Evolutionary conservation across 2,888 invertebrate genomes (phyloP), one percentile per base, ranked within the genome.

Genomic region (Nomada hirtipes): DNA sequence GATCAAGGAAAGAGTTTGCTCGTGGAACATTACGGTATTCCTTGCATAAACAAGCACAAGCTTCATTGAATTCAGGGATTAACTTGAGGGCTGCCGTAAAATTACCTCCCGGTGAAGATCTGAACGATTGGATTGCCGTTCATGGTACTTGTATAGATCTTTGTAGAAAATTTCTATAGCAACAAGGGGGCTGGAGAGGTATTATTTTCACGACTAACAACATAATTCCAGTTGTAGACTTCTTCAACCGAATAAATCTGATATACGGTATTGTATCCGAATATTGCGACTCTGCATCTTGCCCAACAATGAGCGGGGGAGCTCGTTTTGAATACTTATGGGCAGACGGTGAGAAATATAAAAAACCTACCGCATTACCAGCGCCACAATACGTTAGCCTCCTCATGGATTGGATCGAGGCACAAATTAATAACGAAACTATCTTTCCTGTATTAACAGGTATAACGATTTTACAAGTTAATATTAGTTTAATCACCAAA

Each of bases 101-200:
- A 91, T 94, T 98, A 81, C 98, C 98, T 1, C 95, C 96, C 44
- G 97, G 97, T 7, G 98, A 98, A 94, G 97, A 97, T 93, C 94
- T 97, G 70, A 97, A 98, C 91, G 98, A 98, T 93, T 98, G 98
- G 98, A 95, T 98, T 55, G 98, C 98, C 23, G 98, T 98, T 4
- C 98, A 98, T 94, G 98, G 97, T 97, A 94, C 88, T n/a, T 52
- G 0, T 55, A 13, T 59, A 52, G 18, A 42, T 80, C 70, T 13
- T 59, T 55, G 61, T 60, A 15, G 13, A 36, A 53, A 55, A 52
- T 59, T 59, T 65, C 0, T 0, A 23, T 11, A 10, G 9, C 20
- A n/a, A 47, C 1, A 36, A 11, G 44, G 26, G 9, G 10, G 0
- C 2, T 11, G n/a, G 0, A 23, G 26, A 50, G 18, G 2, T 13